Evolutionary conservation across 2,888 invertebrate genomes (phyloP), one percentile per base, ranked within the genome.

Genomic region (Dryomyza anilis): DNA sequence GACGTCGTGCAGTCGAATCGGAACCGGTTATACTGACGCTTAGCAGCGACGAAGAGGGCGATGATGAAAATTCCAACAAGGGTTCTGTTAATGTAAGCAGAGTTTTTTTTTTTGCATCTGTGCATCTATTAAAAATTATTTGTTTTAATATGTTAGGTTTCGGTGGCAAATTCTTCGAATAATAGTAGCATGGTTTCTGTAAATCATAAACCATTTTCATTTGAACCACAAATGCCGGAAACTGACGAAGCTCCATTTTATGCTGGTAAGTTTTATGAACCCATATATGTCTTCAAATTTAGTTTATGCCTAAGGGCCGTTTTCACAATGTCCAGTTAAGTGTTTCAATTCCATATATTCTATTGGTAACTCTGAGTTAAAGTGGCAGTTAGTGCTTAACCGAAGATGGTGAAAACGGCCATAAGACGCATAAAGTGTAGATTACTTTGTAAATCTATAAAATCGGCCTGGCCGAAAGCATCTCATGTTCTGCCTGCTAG

Each of bases 21-120:
- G 90, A 90, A 74, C 88, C 90, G 39, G 89, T 90, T 8, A 88
- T 91, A 73, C 83, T 91, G 66, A 88, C 89, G 16, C 83, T 89
- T 56, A 91, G 90, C 76, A 90, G 90, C 58, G 91, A 91, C 74
- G 91, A 91, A 70, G 90, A 90, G 71, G 89, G 76, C 3, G 78
- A 73, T 21, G 80, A 81, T 57, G 77, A 78, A n/a, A 70, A 72
- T 1, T 69, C 76, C 0, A 79, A 73, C 55, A 71, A 74, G 43
- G 78, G 72, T 33, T 67, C 66, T 3, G 67, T 71, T 61, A 77
- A 71, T 64, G 81, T 81, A 67, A 70, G 74, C 72, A 45, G 21
- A n/a, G 8, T 29, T 5, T 3, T 52, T 3, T 50, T 10, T 6
- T 27, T 14, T 48, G 5, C 16, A 25, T 19, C 12, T 2, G 8